Evolutionary conservation across 2,797 vertebrate genomes (phyloP).

Genomic region (Liparis tanakae): DNA sequence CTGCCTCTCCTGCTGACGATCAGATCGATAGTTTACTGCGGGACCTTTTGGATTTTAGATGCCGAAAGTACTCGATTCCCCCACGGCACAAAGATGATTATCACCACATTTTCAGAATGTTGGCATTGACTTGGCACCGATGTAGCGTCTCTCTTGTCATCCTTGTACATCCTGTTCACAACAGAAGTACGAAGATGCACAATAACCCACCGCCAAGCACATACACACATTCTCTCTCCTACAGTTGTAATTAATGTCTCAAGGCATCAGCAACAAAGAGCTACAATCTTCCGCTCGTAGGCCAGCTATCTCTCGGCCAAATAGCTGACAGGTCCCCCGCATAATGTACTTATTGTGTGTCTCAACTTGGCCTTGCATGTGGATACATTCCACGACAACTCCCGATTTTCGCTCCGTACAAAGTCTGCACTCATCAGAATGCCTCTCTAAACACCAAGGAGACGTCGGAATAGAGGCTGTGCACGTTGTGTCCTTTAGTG

Average conservation of each 20-base stretch:
- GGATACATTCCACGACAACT: background rate
- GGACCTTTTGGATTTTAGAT: background rate
- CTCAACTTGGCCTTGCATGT: background rate
- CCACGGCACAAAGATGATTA: background rate
- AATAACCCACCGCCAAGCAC: background rate
- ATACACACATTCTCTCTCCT: background rate
- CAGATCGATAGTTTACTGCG: background rate
- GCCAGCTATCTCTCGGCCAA: background rate
- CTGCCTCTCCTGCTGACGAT: too few relatives aligned
- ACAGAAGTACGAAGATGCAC: background rate
- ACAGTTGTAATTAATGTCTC: too few relatives aligned
- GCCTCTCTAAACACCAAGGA: conserved; percentile 6
- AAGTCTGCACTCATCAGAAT: background rate
- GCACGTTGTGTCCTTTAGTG: conserved; percentile 10
- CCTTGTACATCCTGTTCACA: background rate
- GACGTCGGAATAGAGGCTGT: conserved; percentile 8
- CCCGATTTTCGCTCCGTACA: background rate
- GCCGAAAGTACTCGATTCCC: background rate
- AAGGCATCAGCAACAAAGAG: conserved; percentile 3
- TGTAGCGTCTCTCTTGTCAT: background rate
- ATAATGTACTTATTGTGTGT: background rate
- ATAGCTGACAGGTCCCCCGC: background rate
- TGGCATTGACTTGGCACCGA: background rate
- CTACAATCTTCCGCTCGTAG: background rate
- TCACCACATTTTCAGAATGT: background rate